Conservation (phyloP, 2,113 vertebrate genomes). For the Mohoua ochrocephala region DNA sequence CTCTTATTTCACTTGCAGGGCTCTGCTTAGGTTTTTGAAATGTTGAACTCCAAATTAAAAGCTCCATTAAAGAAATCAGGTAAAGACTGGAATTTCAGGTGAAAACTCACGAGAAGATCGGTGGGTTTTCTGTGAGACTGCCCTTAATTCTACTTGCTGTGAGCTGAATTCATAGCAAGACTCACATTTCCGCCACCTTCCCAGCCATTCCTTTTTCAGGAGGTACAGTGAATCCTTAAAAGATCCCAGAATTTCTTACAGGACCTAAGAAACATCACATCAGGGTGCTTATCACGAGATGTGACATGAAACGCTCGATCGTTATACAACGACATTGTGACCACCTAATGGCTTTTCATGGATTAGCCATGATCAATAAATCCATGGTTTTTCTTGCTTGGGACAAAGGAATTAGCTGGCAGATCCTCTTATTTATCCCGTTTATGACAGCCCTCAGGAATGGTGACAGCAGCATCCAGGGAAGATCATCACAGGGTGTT, state of each 20-base stretch:
- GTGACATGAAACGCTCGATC: neutral
- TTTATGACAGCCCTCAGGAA: neutral
- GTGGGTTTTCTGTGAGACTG: neutral
- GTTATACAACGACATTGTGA: neutral
- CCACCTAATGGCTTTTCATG: neutral
- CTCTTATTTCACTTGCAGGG: neutral
- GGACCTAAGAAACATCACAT: neutral
- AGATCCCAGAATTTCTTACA: neutral
- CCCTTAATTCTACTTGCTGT: neutral
- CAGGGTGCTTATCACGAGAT: neutral
- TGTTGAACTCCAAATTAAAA: neutral
- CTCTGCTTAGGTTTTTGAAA: neutral
- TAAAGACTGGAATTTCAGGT: neutral
- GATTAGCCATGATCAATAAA: neutral
- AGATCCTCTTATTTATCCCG: neutral
- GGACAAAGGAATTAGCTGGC: neutral
- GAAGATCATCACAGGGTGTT: neutral
- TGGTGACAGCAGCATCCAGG: neutral
- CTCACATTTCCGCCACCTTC: neutral
- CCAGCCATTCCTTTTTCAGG: neutral
- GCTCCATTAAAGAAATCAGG: neutral
- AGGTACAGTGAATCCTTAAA: neutral
- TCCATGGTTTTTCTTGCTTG: neutral
- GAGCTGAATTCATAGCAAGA: neutral
- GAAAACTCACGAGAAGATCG: neutral